These are phyloP conservation scores for Sebastes hubbsi DNA, from an alignment of 2,797 vertebrate genomes.

Conservation along the genomic window DNA sequence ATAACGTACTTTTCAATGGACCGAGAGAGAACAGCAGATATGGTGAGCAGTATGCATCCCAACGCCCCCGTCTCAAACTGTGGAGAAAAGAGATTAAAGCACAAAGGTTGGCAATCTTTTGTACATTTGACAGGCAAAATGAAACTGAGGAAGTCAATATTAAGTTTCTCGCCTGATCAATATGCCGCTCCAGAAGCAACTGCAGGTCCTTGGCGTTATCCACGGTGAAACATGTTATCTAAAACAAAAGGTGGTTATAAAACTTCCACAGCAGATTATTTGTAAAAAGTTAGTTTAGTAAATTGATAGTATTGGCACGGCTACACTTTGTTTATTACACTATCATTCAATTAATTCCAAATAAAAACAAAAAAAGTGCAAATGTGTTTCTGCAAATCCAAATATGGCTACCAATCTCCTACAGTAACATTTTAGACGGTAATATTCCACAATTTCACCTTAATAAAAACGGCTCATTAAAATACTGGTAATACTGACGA, in stretches of 20 bases:
- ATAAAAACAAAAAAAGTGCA: background rate
- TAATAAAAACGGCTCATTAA: background rate
- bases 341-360: background rate
- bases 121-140: background rate
- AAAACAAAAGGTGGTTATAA: slow-evolving; percentile 10
- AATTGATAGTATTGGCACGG: background rate
- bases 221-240: slow-evolving; percentile 76
- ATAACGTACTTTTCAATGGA: slow-evolving; percentile 82
- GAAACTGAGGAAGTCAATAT: background rate
- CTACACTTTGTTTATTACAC: background rate
- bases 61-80: slow-evolving; percentile 90
- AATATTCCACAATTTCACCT: background rate
- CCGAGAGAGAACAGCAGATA: slow-evolving; percentile 92
- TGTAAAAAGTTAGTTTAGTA: background rate
- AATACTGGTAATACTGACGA: background rate
- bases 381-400: background rate
- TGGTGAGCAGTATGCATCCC: slow-evolving; percentile 89
- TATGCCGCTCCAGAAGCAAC: slow-evolving; percentile 74
- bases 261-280: background rate
- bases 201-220: slow-evolving; percentile 74
- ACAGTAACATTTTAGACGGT: background rate
- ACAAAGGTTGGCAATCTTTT: background rate
- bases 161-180: slow-evolving; percentile 73
- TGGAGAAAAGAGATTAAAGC: background rate
- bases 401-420: background rate